A percentile compares a stretch with the other conserved stretches of the same genome.
These are phyloP conservation scores for Eulithis testata DNA, from an alignment of 2,888 invertebrate species.

Conservation along the genomic window DNA sequence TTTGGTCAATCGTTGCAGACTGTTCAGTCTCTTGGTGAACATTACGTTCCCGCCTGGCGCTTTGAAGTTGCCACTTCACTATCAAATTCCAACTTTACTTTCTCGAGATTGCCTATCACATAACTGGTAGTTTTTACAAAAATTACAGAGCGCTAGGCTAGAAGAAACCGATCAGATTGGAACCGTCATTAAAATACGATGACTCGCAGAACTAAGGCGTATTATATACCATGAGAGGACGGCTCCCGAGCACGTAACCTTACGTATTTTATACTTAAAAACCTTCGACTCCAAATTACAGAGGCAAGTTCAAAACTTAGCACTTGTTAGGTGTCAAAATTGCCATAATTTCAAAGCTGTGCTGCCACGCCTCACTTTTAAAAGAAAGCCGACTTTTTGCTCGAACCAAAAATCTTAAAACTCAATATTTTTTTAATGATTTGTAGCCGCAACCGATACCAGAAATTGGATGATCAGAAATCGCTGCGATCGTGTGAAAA, in stretches of 20 bases:
- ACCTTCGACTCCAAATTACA: conserved; percentile 72
- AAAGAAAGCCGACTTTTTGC: conserved; percentile 79
- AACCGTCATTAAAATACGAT: conserved; percentile 74
- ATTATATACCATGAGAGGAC: conserved; percentile 74
- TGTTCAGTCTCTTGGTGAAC: no score
- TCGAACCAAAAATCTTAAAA: conserved; percentile 65
- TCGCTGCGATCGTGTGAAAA: conserved; percentile 77
- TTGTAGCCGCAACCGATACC: conserved; percentile 78
- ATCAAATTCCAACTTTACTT: conserved; percentile 25
- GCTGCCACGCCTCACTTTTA: conserved; percentile 71
- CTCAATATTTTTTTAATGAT: conserved; percentile 78
- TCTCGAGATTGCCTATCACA: conserved; percentile 38
- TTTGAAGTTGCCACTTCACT: neutral
- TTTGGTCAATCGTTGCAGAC: no score
- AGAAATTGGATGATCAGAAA: conserved; percentile 74
- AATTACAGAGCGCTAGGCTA: conserved; percentile 71
- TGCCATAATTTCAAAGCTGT: conserved; percentile 78
- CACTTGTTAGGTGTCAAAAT: conserved; percentile 83
- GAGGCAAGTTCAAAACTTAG: conserved; percentile 74
- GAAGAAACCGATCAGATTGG: conserved; percentile 59
- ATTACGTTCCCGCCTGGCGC: no score
- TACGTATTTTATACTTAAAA: conserved; percentile 25
- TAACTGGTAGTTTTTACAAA: conserved; percentile 54
- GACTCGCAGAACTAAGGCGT: conserved; percentile 68
- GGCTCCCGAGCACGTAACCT: conserved; percentile 62